phyloP scores from a whole-genome alignment of 2,113 vertebrate genomes.

The Peucedramus taeniatus region DNA sequence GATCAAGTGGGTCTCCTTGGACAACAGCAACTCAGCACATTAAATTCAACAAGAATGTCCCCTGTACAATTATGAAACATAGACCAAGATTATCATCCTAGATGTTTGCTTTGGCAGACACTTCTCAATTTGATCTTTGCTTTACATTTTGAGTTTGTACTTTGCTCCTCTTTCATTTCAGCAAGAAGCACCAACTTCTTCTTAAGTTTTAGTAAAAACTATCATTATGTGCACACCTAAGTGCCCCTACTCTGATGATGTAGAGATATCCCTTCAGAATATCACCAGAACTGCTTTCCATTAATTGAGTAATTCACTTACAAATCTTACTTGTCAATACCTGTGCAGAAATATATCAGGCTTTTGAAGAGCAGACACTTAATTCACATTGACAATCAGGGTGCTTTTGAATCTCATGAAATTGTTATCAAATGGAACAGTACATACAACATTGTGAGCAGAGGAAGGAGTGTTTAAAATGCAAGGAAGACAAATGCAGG shows the following conservation, averaged over 20 bases:
- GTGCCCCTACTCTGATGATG: not conserved
- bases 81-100: not conserved
- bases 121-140: not conserved
- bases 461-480: not conserved
- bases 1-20: not conserved
- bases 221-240: not conserved
- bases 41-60: not conserved
- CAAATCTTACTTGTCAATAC: not conserved
- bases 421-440: not conserved
- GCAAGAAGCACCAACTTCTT: not conserved
- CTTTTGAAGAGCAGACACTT: not conserved
- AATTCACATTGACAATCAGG: not conserved
- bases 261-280: not conserved
- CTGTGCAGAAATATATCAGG: not conserved
- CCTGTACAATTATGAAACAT: fast-evolving
- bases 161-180: not conserved
- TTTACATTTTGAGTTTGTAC: not conserved
- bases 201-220: not conserved
- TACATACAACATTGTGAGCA: not conserved
- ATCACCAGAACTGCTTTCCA: not conserved
- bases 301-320: not conserved
- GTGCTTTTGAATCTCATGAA: not conserved
- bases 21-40: not conserved
- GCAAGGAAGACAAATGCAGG: not conserved
- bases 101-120: not conserved